Conservation (phyloP, 2,113 vertebrate species). For the Megaptera novaeangliae region DNA sequence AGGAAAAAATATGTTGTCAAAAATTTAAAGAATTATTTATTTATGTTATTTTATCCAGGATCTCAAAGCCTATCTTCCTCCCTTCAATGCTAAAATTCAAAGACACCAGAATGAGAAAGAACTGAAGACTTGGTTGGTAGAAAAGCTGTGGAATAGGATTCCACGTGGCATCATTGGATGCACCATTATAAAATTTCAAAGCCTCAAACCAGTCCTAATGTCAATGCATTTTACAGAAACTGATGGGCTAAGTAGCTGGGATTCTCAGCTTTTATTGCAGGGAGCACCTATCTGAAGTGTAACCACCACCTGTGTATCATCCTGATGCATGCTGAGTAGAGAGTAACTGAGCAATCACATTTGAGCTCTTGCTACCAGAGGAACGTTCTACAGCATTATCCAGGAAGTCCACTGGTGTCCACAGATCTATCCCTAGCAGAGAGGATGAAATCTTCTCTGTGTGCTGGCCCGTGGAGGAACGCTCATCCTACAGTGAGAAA, state of each 20-base stretch:
- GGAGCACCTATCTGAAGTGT: background rate
- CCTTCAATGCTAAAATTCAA: background rate
- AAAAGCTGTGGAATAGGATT: background rate
- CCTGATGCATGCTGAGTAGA: background rate
- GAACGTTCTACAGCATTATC: background rate
- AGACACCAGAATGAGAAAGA: background rate
- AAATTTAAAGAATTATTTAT: background rate
- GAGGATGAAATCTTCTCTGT: background rate
- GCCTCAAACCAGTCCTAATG: background rate
- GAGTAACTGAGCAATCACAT: background rate
- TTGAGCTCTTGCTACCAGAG: background rate
- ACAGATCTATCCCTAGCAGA: background rate
- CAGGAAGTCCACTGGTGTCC: background rate
- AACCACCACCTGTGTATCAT: background rate
- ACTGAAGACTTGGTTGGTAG: background rate
- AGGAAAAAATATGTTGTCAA: background rate
- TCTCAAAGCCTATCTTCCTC: background rate
- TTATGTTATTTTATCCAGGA: background rate
- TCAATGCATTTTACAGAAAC: background rate
- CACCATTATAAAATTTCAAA: conserved; percentile 1
- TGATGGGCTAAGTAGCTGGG: background rate
- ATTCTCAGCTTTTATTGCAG: background rate
- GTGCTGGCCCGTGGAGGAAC: background rate
- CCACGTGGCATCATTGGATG: background rate
- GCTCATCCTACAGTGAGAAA: background rate